phyloP scores from a whole-genome alignment of 2,113 vertebrate genomes.

The Harpagus bidentatus region DNA sequence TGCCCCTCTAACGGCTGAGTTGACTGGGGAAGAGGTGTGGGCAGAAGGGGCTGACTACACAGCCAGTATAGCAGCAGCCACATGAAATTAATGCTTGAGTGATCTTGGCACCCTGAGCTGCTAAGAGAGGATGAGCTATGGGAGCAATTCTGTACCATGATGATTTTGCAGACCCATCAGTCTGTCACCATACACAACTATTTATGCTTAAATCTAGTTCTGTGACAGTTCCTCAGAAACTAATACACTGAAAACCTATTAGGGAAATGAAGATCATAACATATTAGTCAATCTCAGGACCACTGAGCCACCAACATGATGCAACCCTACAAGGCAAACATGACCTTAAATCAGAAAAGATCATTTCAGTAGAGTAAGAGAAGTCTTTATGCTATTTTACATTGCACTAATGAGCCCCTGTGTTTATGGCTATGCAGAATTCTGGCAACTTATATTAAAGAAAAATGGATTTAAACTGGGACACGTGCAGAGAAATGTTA shows the following conservation, averaged over 20 bases:
- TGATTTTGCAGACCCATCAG: conserved; percentile 29
- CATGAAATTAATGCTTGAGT: not conserved
- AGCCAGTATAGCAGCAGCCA: not conserved
- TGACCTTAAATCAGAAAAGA: conserved; percentile 31
- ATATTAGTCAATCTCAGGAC: conserved; percentile 8
- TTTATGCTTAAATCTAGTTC: conserved; percentile 16
- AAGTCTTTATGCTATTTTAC: not conserved
- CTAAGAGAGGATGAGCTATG: not conserved
- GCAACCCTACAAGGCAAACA: conserved; percentile 20
- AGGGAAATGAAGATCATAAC: conserved; percentile 49
- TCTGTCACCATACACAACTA: conserved; percentile 15
- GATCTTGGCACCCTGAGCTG: not conserved
- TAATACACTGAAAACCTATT: conserved; percentile 36
- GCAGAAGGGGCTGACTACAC: not conserved
- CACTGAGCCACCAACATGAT: not conserved
- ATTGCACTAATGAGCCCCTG: not conserved
- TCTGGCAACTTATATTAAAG: not conserved
- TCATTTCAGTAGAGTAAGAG: not conserved
- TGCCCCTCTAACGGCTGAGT: not conserved
- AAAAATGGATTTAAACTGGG: not conserved
- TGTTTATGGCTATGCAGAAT: not conserved
- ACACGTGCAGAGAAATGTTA: not conserved
- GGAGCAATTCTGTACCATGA: not conserved
- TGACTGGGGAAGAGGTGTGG: not conserved
- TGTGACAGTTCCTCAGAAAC: conserved; percentile 16